Evolutionary conservation across 1,140 invertebrate genomes (phyloP), one percentile per base, ranked within the genome.

Genomic region (Schlechtendalia chinensis): DNA sequence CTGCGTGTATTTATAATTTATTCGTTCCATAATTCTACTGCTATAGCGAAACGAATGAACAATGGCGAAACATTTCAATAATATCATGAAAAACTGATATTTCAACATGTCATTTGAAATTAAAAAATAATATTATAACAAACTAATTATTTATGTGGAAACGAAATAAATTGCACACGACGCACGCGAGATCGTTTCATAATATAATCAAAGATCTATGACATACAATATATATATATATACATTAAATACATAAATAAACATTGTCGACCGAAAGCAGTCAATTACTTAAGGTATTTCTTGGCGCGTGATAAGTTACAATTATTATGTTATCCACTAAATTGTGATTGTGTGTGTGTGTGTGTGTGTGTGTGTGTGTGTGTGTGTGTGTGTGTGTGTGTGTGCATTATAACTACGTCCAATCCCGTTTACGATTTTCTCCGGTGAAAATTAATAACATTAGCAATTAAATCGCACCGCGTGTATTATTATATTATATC

Each of bases 241-340:
- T 27, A 27, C 0, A 27, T 19, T 4, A 27, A 27, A 4, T 39
- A 39, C 3, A 39, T 39, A 63, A 19, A 32, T 11, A 63, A 10
- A 11, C 10, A 11, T 59, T 67, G 22, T 24, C 14, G n/a, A 32
- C 19, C n/a, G 12, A 47, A 47, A 39, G 19, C n/a, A 45, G 39
- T 67, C 39, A 67, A 22, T 67, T 67, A 67, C 65, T 67, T 47
- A 5, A 47, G n/a, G 39, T 67, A 67, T 67, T 67, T 67, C 12
- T 47, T 67, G 14, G 19, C 65, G 19, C 65, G 65, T 67, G 65
- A 67, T 67, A 45, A 47, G 32, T 22, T 67, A 67, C n/a, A 67
- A 67, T 67, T 45, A 67, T 67, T 45, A 67, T 67, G 32, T 47
- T 47, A n/a, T 45, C 11, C 12, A 47, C 17, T 47, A 5, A 67